phyloP scores from a whole-genome alignment of 2,888 invertebrate genomes.

The Leptothorax acervorum region DNA sequence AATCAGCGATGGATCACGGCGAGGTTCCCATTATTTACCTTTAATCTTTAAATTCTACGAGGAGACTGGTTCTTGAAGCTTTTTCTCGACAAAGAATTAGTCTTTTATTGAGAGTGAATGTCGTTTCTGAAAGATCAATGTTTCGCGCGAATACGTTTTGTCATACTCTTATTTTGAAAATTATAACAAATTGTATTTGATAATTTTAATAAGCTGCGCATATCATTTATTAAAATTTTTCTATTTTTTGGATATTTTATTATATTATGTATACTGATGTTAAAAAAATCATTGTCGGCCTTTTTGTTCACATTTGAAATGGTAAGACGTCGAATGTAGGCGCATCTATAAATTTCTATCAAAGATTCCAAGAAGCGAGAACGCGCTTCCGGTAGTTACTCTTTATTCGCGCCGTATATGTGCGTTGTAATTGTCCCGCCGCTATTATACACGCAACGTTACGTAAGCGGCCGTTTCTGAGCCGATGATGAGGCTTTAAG shows the following conservation, averaged over 20 bases:
- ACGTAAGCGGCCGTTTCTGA: slow-evolving; percentile 29
- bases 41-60: background rate
- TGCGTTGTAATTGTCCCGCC: slow-evolving; percentile 44
- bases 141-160: background rate
- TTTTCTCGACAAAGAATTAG: background rate
- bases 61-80: background rate
- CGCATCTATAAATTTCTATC: slow-evolving; percentile 3
- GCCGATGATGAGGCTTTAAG: slow-evolving; percentile 43
- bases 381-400: slow-evolving; percentile 40
- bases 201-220: background rate
- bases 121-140: background rate
- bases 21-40: background rate
- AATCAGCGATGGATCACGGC: background rate
- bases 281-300: background rate
- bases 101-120: background rate
- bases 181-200: background rate
- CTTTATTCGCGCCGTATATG: slow-evolving; percentile 19
- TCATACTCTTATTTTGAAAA: background rate
- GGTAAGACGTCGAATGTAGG: background rate
- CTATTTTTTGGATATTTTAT: no score
- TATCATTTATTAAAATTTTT: background rate
- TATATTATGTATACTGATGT: background rate
- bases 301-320: no score
- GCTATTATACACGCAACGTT: slow-evolving; percentile 51
- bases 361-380: slow-evolving; percentile 39